These are phyloP conservation scores for Hermaeophaga mercurialis DNA, from an alignment of 2,888 invertebrate genomes.

Conservation along the genomic window DNA sequence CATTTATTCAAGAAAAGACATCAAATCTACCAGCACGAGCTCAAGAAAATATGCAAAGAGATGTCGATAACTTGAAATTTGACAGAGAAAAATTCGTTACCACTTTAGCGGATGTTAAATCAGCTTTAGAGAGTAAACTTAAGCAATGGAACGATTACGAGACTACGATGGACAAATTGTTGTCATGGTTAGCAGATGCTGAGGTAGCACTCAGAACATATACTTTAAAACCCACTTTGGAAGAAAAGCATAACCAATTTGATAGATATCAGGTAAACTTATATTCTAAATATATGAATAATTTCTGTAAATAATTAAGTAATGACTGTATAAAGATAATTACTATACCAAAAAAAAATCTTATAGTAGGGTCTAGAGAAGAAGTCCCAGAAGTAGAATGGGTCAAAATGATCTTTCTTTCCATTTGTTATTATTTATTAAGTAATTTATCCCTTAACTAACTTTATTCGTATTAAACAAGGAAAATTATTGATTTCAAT, in stretches of 20 bases:
- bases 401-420: too few species aligned
- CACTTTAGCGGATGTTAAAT: slow-evolving; percentile 77
- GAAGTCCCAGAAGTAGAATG: too few species aligned
- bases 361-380: too few species aligned
- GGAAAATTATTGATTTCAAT: too few species aligned
- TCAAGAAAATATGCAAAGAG: slow-evolving; percentile 83
- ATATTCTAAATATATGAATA: too few species aligned
- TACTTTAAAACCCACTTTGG: slow-evolving; percentile 78
- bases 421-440: too few species aligned
- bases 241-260: slow-evolving; percentile 89
- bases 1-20: slow-evolving; percentile 73
- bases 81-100: slow-evolving; percentile 83
- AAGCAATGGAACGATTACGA: slow-evolving; percentile 94
- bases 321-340: too few species aligned
- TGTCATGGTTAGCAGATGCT: slow-evolving; percentile 84
- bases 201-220: slow-evolving; percentile 87
- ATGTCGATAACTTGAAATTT: slow-evolving; percentile 77
- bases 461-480: too few species aligned
- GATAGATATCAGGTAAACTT: slow-evolving; percentile 83
- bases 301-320: too few species aligned
- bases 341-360: too few species aligned
- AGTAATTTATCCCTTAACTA: too few species aligned
- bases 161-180: slow-evolving; percentile 78
- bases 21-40: slow-evolving; percentile 78
- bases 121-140: slow-evolving; percentile 80